Evolutionary conservation across 1,140 invertebrate species (phyloP).

Genomic region (Pogonognathellus flavescens): DNA sequence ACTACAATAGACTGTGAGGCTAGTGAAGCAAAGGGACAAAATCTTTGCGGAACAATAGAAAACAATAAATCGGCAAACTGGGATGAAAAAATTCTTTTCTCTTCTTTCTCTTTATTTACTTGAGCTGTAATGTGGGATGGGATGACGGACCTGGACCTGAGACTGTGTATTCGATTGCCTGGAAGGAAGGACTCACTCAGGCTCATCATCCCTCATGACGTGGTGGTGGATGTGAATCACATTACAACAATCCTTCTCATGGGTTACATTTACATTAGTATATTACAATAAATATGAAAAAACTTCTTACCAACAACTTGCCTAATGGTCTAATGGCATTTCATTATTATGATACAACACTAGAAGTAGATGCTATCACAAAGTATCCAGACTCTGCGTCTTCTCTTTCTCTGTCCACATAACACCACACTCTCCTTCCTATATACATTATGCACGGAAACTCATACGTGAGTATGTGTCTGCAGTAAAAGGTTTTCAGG

Average conservation of each 20-base stretch:
- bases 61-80: constrained; percentile 5
- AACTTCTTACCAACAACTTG: no score
- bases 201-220: not conserved
- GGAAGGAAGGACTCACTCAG: not conserved
- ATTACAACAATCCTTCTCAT: not conserved
- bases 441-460: no score
- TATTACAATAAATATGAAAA: no score
- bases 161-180: not conserved
- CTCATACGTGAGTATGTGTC: no score
- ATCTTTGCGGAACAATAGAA: not conserved
- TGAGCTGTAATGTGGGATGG: not conserved
- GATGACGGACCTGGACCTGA: not conserved
- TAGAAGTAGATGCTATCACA: no score
- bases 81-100: not conserved
- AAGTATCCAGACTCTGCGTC: no score
- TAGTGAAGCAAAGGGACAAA: not conserved
- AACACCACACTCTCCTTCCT: no score
- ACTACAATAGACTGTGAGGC: not conserved
- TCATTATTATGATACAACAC: no score
- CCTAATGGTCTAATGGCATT: not conserved
- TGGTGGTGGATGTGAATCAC: not conserved
- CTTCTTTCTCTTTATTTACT: not conserved
- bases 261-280: no score
- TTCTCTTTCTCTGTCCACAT: no score
- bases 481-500: no score